Percentiles rank a stretch among this genome's conserved stretches.
phyloP scores from a whole-genome alignment of 2,797 vertebrate genomes.

The Poeciliopsis turneri region DNA sequence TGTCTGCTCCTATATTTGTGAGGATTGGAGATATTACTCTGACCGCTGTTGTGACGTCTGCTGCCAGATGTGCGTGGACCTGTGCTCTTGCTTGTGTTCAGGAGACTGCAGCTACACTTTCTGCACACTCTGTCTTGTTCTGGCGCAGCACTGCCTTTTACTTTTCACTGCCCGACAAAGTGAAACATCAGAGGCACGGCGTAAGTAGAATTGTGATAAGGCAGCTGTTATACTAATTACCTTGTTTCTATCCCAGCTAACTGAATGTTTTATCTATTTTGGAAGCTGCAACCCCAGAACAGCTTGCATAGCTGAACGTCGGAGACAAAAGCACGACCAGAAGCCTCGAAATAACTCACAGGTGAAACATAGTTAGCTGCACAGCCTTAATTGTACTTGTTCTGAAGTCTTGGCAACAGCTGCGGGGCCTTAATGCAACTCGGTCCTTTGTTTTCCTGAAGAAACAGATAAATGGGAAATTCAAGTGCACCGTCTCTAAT shows the following conservation, averaged over 20 bases:
- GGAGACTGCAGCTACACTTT: slow-evolving; percentile 77
- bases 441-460: slow-evolving; percentile 36
- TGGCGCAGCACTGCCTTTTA: slow-evolving; percentile 51
- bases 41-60: slow-evolving; percentile 79
- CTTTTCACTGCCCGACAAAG: slow-evolving; percentile 28
- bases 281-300: slow-evolving; percentile 32
- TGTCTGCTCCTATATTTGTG: slow-evolving; percentile 38
- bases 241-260: not conserved
- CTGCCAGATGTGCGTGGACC: slow-evolving; percentile 75
- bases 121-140: slow-evolving; percentile 62
- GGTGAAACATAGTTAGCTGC: slow-evolving; percentile 31
- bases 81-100: slow-evolving; percentile 68
- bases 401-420: slow-evolving; percentile 26
- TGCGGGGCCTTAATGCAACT: slow-evolving; percentile 25
- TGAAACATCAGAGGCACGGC: slow-evolving; percentile 24
- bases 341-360: slow-evolving; percentile 18
- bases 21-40: slow-evolving; percentile 55
- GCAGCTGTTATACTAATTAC: slow-evolving; percentile 7
- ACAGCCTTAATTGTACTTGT: slow-evolving; percentile 21
- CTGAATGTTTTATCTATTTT: slow-evolving; percentile 21
- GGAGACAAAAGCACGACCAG: slow-evolving; percentile 9
- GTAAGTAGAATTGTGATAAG: slow-evolving; percentile 42
- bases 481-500: slow-evolving; percentile 39
- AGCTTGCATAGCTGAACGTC: slow-evolving; percentile 7
- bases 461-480: slow-evolving; percentile 21